Percentiles rank a stretch among this genome's conserved stretches.
Evolutionary conservation across 2,797 vertebrate species (phyloP).

Genomic region (Acrossocheilus fasciatus): DNA sequence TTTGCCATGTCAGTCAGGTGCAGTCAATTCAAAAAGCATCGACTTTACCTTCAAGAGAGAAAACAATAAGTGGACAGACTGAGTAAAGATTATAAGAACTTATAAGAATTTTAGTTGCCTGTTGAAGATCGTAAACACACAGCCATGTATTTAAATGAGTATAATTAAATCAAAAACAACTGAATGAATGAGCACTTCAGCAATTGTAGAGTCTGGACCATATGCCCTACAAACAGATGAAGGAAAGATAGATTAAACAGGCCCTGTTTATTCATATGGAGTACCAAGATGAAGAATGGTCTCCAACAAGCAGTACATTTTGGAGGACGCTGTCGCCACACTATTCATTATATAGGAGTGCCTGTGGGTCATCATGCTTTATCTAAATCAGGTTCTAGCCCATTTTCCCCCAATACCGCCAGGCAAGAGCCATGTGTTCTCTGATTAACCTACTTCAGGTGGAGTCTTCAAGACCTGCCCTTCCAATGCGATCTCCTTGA

Average conservation of each 20-base stretch:
- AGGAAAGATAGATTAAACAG: conserved; percentile 76
- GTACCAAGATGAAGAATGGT: conserved; percentile 76
- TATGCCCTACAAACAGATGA: conserved; percentile 64
- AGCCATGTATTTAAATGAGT: conserved; percentile 25
- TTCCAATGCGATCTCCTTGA: conserved; percentile 59
- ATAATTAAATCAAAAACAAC: conserved; percentile 25
- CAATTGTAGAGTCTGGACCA: conserved; percentile 50
- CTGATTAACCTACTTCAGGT: conserved; percentile 70
- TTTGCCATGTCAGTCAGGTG: conserved; percentile 78
- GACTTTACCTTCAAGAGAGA: conserved; percentile 62
- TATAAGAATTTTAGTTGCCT: conserved; percentile 1
- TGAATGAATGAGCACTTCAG: conserved; percentile 31
- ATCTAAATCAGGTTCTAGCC: conserved; percentile 75
- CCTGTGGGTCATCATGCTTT: conserved; percentile 77
- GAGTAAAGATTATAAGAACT: neutral
- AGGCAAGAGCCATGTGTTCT: conserved; percentile 64
- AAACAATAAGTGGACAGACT: conserved; percentile 41
- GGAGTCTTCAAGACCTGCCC: conserved; percentile 62
- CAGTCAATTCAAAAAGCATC: conserved; percentile 76
- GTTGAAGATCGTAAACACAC: neutral
- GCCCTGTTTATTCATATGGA: conserved; percentile 81
- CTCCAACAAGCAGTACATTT: conserved; percentile 66
- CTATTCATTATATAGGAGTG: conserved; percentile 76
- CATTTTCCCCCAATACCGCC: conserved; percentile 68
- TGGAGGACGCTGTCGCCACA: conserved; percentile 67